These are phyloP conservation scores for Bradypodion ventrale DNA, from an alignment of 2,797 vertebrate species.

Conservation along the genomic window DNA sequence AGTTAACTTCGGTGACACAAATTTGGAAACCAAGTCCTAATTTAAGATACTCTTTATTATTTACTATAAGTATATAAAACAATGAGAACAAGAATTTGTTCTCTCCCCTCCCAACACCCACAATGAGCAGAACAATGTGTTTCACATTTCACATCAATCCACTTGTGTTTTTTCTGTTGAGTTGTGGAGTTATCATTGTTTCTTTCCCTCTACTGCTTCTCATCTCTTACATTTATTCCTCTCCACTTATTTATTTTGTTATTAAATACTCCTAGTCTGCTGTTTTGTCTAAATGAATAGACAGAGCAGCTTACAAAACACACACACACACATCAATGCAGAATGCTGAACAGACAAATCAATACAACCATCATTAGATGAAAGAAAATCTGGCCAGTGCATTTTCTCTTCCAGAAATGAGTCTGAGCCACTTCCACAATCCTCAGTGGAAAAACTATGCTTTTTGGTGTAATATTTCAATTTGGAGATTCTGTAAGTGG, in stretches of 20 bases:
- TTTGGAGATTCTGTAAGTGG: background rate
- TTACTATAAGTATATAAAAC: background rate
- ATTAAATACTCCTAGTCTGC: background rate
- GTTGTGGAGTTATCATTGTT: too few species aligned
- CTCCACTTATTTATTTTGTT: background rate
- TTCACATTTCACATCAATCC: background rate
- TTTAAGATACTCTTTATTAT: background rate
- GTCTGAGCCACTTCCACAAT: background rate
- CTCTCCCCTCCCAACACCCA: too few species aligned
- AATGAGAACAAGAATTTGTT: background rate
- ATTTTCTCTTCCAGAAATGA: background rate
- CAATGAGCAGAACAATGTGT: too few species aligned
- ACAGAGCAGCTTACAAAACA: background rate
- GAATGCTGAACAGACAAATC: background rate
- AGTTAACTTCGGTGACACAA: background rate
- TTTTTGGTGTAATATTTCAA: background rate
- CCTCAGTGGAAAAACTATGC: background rate
- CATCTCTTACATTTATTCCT: background rate
- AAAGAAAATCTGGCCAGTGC: background rate
- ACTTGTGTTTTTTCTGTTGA: too few species aligned
- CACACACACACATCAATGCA: background rate
- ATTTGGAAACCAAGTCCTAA: background rate
- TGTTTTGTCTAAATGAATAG: background rate
- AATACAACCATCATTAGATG: background rate
- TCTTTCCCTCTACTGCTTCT: background rate